phyloP scores from a whole-genome alignment of 2,113 vertebrate species.

The Canis aureus region DNA sequence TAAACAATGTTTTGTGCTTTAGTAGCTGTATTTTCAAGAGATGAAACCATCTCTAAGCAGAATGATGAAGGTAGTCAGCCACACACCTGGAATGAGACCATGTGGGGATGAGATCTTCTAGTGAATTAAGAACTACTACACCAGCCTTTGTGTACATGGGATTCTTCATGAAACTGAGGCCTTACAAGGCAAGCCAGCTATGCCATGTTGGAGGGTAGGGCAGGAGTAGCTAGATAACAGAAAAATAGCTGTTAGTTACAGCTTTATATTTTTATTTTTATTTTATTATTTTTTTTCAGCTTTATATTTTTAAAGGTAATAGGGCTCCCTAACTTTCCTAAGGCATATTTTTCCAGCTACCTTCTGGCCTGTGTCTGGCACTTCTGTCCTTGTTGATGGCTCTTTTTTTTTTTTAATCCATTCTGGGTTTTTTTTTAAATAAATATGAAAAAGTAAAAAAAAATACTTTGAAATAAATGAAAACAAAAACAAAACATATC shows the following conservation, averaged over 20 bases:
- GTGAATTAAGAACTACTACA: not conserved
- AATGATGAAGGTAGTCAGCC: conserved; percentile 56
- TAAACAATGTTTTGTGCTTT: conserved; percentile 78
- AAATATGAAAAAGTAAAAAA: conserved; percentile 78
- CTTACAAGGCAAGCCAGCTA: not conserved
- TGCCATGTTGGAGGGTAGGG: not conserved
- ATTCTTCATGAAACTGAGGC: conserved; percentile 1
- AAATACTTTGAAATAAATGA: not conserved
- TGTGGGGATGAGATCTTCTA: conserved; percentile 16
- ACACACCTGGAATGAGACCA: conserved; percentile 45
- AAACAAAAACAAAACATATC: not conserved
- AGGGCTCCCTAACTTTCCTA: conserved; percentile 73
- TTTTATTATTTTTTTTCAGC: too few species aligned
- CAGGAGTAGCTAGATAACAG: conserved; percentile 65
- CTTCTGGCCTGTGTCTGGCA: conserved; percentile 80
- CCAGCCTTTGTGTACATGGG: not conserved
- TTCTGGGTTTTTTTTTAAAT: conserved; percentile 76
- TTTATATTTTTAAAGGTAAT: conserved; percentile 38
- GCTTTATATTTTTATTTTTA: not conserved
- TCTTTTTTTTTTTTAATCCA: conserved; percentile 71
- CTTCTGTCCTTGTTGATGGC: conserved; percentile 80
- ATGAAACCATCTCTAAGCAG: conserved; percentile 74
- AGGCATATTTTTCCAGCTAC: conserved; percentile 82
- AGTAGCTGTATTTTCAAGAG: conserved; percentile 35
- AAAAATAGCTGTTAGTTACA: conserved; percentile 67